Conservation (phyloP, 2,797 vertebrate genomes). For the Sciaenops ocellatus region DNA sequence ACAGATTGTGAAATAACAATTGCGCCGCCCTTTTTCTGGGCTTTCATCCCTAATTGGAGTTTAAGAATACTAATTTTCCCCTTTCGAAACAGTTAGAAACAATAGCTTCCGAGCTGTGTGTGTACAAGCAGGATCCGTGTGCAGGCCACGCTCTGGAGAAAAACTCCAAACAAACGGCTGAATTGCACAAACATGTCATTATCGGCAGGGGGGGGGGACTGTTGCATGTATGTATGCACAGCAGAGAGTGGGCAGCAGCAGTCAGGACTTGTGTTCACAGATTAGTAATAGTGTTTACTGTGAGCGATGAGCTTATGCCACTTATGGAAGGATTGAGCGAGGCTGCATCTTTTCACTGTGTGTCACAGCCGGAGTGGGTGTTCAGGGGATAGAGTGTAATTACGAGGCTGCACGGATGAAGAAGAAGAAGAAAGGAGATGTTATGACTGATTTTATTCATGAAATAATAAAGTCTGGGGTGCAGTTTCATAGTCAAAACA, state of each 20-base stretch:
- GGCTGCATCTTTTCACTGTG: slow-evolving; percentile 55
- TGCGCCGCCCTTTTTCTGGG: neutral
- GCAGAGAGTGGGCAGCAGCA: slow-evolving; percentile 52
- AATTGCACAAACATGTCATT: slow-evolving; percentile 65
- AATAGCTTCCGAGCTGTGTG: neutral
- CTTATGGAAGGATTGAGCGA: slow-evolving; percentile 54
- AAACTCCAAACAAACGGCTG: slow-evolving; percentile 49
- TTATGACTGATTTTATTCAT: slow-evolving; percentile 23
- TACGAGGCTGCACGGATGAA: slow-evolving; percentile 33
- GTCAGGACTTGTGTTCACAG: slow-evolving; percentile 67
- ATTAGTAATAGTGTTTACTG: slow-evolving; percentile 65
- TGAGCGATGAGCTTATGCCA: slow-evolving; percentile 71
- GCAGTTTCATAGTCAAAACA: slow-evolving; percentile 32
- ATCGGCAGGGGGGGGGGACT: slow-evolving; percentile 42
- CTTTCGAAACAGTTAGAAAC: slow-evolving; percentile 27
- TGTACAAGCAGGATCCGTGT: neutral
- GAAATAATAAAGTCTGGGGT: slow-evolving; percentile 30
- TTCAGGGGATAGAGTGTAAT: slow-evolving; percentile 39
- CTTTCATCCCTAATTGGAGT: slow-evolving; percentile 16
- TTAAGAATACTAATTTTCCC: neutral
- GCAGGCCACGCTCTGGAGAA: slow-evolving; percentile 23
- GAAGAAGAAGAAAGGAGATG: slow-evolving; percentile 14
- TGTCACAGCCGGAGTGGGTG: slow-evolving; percentile 51
- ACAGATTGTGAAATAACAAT: slow-evolving; percentile 55
- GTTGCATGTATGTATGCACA: slow-evolving; percentile 40